Conservation (phyloP, 2,888 invertebrate species). For the Agrochola macilenta region DNA sequence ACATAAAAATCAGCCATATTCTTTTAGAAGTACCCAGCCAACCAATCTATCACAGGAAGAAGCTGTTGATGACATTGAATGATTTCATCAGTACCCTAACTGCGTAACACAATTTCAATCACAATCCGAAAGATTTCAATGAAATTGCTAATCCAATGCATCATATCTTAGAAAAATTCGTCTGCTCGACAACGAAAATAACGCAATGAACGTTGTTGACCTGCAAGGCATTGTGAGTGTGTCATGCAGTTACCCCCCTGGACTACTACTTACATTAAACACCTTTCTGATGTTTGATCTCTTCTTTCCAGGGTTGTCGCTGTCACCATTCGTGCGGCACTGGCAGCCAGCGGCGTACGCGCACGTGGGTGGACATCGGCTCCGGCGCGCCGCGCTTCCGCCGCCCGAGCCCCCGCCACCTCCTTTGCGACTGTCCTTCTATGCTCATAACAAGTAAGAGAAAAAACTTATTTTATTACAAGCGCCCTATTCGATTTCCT, state of each 20-base stretch:
- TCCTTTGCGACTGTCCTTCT: conserved; percentile 91
- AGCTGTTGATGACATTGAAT: neutral
- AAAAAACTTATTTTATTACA: neutral
- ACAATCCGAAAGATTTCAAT: neutral
- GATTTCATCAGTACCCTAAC: neutral
- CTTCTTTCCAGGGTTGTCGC: conserved; percentile 90
- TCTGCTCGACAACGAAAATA: neutral
- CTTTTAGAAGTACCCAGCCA: neutral
- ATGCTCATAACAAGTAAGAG: conserved; percentile 92
- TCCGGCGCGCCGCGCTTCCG: conserved; percentile 82
- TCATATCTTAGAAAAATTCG: neutral
- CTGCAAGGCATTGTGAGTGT: neutral
- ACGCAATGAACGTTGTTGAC: neutral
- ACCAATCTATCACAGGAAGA: neutral
- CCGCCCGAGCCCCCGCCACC: conserved; percentile 78
- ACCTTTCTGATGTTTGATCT: conserved; percentile 17
- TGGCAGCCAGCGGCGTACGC: conserved; percentile 95
- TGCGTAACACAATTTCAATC: neutral
- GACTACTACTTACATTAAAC: neutral
- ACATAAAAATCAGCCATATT: no score
- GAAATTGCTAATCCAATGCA: neutral
- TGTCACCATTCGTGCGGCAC: conserved; percentile 94
- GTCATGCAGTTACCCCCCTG: neutral
- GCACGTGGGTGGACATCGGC: conserved; percentile 92
- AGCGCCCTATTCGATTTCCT: neutral